Evolutionary conservation across 1,140 invertebrate genomes (phyloP).

Genomic region (Hirudo medicinalis): DNA sequence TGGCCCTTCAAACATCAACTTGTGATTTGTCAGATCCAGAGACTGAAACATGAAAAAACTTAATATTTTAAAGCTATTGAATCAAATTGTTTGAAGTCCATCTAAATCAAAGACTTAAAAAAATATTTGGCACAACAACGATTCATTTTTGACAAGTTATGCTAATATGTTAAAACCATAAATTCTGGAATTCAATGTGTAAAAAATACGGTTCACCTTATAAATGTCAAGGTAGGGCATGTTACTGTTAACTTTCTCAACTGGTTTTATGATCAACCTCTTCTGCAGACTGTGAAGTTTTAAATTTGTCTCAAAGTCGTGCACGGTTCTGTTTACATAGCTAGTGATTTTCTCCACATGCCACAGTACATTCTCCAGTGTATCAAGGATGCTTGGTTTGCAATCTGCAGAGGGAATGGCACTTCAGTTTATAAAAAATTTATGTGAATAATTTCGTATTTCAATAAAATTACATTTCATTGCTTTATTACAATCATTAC

Average conservation of each 20-base stretch:
- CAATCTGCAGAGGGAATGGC: too few relatives aligned
- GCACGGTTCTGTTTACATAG: conserved; percentile 77
- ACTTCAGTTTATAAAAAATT: too few relatives aligned
- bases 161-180: too few relatives aligned
- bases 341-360: conserved; percentile 74
- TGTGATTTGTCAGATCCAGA: conserved; percentile 65
- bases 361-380: conserved; percentile 56
- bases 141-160: too few relatives aligned
- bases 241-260: conserved; percentile 42
- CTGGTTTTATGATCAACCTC: conserved; percentile 56
- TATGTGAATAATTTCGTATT: too few relatives aligned
- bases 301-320: conserved; percentile 77
- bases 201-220: conserved; percentile 40
- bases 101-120: too few relatives aligned
- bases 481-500: too few relatives aligned
- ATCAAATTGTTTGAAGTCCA: too few relatives aligned
- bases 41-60: conserved; percentile 44
- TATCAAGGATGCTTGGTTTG: conserved; percentile 27
- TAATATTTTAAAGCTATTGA: too few relatives aligned
- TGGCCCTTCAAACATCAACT: conserved; percentile 70
- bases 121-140: too few relatives aligned
- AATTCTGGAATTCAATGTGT: too few relatives aligned
- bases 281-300: conserved; percentile 69
- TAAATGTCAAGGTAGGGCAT: conserved; percentile 50
- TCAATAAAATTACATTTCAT: too few relatives aligned